Conservation (phyloP, 2,888 invertebrate genomes). For the Philopedon plagiatum region DNA sequence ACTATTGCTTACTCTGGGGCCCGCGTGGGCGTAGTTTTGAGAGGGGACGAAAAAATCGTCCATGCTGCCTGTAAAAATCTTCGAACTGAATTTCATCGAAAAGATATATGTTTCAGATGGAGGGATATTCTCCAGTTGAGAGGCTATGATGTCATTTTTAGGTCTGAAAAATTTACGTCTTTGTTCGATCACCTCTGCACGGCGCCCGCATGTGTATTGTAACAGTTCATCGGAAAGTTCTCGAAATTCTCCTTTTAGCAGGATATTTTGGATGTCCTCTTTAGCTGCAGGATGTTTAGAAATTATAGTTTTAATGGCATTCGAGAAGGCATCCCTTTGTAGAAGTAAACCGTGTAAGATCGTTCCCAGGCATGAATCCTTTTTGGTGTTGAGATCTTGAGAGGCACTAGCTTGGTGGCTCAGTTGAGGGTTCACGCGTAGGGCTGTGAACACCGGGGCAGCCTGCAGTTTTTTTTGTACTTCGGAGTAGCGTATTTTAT, state of each 20-base stretch:
- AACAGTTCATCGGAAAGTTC: neutral
- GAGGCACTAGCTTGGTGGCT: neutral
- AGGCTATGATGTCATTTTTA: neutral
- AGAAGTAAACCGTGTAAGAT: neutral
- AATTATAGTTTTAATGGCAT: neutral
- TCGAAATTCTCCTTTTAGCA: neutral
- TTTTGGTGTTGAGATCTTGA: neutral
- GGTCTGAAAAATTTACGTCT: too few relatives aligned
- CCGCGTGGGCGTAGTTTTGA: neutral
- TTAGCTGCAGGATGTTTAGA: neutral
- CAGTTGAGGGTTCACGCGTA: neutral
- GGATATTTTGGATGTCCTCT: neutral
- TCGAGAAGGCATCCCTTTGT: neutral
- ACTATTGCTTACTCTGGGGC: neutral
- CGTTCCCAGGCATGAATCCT: neutral
- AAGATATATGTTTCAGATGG: slow-evolving; percentile 1
- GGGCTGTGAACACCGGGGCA: neutral
- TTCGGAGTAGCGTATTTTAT: slow-evolving; percentile 12
- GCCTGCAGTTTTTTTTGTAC: slow-evolving; percentile 23
- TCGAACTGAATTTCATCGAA: neutral
- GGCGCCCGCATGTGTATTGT: too few relatives aligned
- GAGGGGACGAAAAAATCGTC: neutral
- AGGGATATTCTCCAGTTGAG: slow-evolving; percentile 1
- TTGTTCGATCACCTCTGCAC: too few relatives aligned
- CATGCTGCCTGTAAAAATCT: slow-evolving; percentile 7